Conservation (phyloP, 2,888 invertebrate species). For the Acholoe squamosa region DNA sequence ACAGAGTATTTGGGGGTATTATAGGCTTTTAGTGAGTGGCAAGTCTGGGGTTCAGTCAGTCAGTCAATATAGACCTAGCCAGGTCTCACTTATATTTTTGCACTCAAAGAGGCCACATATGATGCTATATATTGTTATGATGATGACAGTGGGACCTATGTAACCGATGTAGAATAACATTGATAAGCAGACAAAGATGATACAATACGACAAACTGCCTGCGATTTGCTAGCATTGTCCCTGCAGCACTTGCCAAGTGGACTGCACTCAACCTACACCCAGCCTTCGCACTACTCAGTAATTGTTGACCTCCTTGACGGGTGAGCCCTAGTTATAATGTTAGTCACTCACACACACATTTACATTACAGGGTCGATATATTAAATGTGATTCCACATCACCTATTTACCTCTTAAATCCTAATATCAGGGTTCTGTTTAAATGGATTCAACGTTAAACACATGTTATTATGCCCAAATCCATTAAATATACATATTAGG, state of each 20-base stretch:
- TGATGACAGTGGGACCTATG: slow-evolving; percentile 24
- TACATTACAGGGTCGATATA: too few relatives aligned
- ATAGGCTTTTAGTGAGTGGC: slow-evolving; percentile 40
- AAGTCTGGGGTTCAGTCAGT: slow-evolving; percentile 18
- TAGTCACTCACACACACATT: too few relatives aligned
- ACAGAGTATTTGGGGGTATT: background rate
- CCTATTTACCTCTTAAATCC: too few relatives aligned
- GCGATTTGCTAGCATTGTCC: background rate
- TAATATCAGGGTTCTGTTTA: too few relatives aligned
- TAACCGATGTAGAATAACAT: background rate
- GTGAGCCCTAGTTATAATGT: too few relatives aligned
- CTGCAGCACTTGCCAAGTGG: slow-evolving; percentile 4
- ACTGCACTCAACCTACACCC: slow-evolving; percentile 17
- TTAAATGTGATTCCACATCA: too few relatives aligned
- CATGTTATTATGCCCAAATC: too few relatives aligned
- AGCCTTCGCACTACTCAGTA: background rate
- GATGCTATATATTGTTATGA: slow-evolving; percentile 53
- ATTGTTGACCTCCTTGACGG: too few relatives aligned
- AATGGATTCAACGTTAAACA: too few relatives aligned
- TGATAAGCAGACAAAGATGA: background rate
- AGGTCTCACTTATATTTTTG: slow-evolving; percentile 50
- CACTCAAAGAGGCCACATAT: slow-evolving; percentile 49
- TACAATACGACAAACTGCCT: background rate
- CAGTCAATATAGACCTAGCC: slow-evolving; percentile 1
- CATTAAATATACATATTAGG: too few relatives aligned